Conservation (phyloP, 2,797 vertebrate genomes). For the Malurus leucopterus region DNA sequence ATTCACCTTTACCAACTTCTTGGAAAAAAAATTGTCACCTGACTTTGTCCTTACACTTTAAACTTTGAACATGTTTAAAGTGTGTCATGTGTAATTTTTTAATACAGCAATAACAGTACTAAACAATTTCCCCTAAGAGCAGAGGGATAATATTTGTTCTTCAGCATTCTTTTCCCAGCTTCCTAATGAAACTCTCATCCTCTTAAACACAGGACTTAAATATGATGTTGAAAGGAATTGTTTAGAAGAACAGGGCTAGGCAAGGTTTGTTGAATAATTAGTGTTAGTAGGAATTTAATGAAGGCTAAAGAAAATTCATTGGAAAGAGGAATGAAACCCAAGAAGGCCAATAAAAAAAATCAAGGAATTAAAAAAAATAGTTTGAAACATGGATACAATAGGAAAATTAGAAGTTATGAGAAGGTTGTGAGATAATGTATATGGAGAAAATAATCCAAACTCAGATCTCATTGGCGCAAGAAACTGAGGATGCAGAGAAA, state of each 20-base stretch:
- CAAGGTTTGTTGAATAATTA: background rate
- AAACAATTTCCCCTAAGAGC: background rate
- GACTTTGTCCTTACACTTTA: background rate
- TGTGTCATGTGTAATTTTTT: background rate
- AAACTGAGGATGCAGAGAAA: background rate
- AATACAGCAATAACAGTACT: background rate
- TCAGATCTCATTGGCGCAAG: background rate
- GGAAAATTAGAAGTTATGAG: background rate
- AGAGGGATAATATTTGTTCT: background rate
- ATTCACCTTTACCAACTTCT: background rate
- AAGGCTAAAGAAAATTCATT: background rate
- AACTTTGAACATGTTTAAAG: background rate
- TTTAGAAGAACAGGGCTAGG: background rate
- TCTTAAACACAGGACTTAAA: background rate
- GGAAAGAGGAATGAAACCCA: background rate
- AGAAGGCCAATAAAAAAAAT: background rate
- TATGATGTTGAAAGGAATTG: background rate
- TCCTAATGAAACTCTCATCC: background rate
- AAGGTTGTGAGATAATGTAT: background rate
- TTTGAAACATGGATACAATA: background rate
- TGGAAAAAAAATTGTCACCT: background rate
- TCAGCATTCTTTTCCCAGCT: background rate
- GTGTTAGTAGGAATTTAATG: background rate
- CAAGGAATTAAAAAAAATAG: background rate
- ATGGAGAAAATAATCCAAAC: background rate